Base-by-base conservation (phyloP, 2,888 invertebrate genomes). In the Buathra laborator region DNA sequence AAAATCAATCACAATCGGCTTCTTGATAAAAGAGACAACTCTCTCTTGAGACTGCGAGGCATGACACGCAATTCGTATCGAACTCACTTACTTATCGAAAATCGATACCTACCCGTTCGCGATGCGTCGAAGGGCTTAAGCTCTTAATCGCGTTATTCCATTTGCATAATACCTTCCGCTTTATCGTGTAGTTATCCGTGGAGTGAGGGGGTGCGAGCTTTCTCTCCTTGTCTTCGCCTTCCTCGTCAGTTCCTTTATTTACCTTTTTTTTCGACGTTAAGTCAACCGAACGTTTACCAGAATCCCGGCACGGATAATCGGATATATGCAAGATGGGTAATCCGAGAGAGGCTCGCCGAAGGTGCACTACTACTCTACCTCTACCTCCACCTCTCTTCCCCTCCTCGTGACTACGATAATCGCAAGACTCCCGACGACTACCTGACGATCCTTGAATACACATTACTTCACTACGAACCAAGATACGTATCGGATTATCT, bases 101-200 rank as follows among this genome's bases (percentile, higher is more conserved):
- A 16, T 32, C 43, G 56, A 76, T 43, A 79, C 59, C 16, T 32
- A 24, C 24, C 24, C 59, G 44, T 37, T 48, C 19, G 67, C 71
- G 24, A 43, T 81, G 46, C 81, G 74, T 70, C 64, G 74, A 81
- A 74, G 81, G 70, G 48, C 48, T 85, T 90, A 87, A 90, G 89
- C 89, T 87, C 80, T 89, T 90, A 90, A 90, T 90, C 90, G 88
- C 89, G 89, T 89, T 90, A 89, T 89, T 87, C 86, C 86, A 89
- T 90, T 89, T 89, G 89, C 90, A 90, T 89, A 90, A 90, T 89
- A 86, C 89, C 87, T 62, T 74, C 53, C 56, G 62, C 74, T 62
- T 78, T 78, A 84, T 78, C 74, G 37, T 70, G 29, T 77, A 81
- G 78, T 81, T 81, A 78, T 74, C 80, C 80, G 37, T 9, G 37